A percentile compares a stretch with the other conserved stretches of the same genome.
These are phyloP conservation scores for Dendrophyllia cribrosa DNA, from an alignment of 64 coral and sea anemone genomes.

Conservation along the genomic window DNA sequence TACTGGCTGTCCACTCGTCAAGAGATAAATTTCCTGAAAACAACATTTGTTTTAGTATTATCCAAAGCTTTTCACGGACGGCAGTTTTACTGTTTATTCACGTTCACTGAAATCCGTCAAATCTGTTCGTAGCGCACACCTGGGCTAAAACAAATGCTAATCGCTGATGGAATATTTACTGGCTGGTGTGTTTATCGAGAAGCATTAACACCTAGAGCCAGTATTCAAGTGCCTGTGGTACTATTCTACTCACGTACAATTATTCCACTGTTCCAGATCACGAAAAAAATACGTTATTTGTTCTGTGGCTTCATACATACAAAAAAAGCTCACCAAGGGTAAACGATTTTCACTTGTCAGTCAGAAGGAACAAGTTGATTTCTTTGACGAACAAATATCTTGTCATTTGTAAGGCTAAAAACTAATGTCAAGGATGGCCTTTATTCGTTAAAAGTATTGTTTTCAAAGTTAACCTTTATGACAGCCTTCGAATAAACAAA, in stretches of 20 bases:
- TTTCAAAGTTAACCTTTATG: not conserved
- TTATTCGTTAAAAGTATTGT: not conserved
- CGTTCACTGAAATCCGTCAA: not conserved
- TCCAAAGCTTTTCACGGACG: not conserved
- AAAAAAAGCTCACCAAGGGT: too few relatives aligned
- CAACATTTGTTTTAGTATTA: not conserved
- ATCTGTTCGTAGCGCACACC: not conserved
- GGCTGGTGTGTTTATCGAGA: not conserved
- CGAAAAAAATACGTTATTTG: not conserved
- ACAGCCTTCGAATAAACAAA: not conserved
- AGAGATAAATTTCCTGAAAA: not conserved
- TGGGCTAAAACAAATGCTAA: not conserved
- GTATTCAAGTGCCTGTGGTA: not conserved
- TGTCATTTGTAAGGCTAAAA: not conserved
- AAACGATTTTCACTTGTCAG: too few relatives aligned
- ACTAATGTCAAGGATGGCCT: not conserved
- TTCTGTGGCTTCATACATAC: not conserved
- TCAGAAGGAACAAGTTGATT: not conserved
- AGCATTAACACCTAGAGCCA: not conserved
- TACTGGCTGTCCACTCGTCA: not conserved
- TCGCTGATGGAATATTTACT: not conserved
- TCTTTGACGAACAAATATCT: not conserved
- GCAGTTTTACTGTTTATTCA: not conserved
- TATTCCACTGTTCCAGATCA: not conserved
- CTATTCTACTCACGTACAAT: slow-evolving; percentile 20